These are phyloP conservation scores for Caenorhabditis elegans DNA, from an alignment of 1,140 invertebrate genomes.

Conservation along the genomic window DNA sequence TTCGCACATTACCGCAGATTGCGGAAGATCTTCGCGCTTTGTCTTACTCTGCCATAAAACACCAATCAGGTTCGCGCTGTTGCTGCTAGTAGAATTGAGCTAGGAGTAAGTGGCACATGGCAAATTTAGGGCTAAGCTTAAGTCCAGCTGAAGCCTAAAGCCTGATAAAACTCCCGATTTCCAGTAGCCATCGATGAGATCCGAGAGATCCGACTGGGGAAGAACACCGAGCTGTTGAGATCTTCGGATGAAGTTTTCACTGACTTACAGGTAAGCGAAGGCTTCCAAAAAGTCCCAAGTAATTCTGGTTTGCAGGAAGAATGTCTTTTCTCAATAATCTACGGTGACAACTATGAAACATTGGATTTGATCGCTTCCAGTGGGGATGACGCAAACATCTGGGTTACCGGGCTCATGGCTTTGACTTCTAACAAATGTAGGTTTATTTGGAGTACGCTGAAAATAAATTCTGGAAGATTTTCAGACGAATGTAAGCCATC, in stretches of 20 bases:
- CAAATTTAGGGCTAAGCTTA: no score
- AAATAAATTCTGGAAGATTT: no score
- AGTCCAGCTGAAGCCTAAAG: no score
- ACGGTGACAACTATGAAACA: slow-evolving; percentile 72
- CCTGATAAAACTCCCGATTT: slow-evolving; percentile 54
- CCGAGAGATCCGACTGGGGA: slow-evolving; percentile 72
- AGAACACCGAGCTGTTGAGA: slow-evolving; percentile 72
- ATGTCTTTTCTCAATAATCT: slow-evolving; percentile 74
- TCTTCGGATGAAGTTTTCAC: slow-evolving; percentile 69
- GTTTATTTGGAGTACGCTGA: not conserved
- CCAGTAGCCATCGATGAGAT: slow-evolving; percentile 71
- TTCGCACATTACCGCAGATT: no score
- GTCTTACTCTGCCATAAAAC: no score
- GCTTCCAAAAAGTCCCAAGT: not conserved
- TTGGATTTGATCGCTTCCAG: slow-evolving; percentile 73
- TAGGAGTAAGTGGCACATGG: no score
- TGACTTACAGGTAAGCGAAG: slow-evolving; percentile 65
- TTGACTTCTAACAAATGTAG: slow-evolving; percentile 56
- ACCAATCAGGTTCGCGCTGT: no score
- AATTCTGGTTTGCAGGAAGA: slow-evolving; percentile 67
- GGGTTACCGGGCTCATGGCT: slow-evolving; percentile 69
- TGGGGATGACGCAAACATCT: slow-evolving; percentile 74
- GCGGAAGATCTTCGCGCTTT: no score
- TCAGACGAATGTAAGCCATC: slow-evolving; percentile 34
- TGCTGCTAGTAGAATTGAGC: no score